phyloP scores from a whole-genome alignment of 2,797 vertebrate genomes.

The Artibeus lituratus region DNA sequence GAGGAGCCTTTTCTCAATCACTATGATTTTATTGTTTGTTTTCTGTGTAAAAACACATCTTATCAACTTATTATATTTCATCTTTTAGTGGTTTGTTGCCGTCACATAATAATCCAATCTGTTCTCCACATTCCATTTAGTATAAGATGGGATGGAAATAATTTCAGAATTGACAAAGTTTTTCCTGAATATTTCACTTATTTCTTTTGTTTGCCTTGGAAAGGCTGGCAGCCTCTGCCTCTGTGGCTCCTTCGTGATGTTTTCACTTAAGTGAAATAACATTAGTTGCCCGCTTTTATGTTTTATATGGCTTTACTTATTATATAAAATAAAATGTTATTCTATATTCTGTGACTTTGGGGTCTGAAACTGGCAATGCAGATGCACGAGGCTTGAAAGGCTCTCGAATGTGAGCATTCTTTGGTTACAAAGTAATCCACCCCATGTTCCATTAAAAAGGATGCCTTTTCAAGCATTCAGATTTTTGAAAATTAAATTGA shows the following conservation, averaged over 20 bases:
- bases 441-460: background rate
- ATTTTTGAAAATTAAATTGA: slow-evolving; percentile 4
- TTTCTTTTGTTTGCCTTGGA: background rate
- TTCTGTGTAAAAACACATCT: background rate
- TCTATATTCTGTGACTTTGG: background rate
- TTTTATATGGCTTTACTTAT: background rate
- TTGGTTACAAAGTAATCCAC: background rate
- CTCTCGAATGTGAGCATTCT: background rate
- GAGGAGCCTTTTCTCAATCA: background rate
- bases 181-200: background rate
- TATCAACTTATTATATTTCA: background rate
- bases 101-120: background rate
- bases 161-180: background rate
- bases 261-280: background rate
- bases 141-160: background rate
- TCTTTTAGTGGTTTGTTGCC: background rate
- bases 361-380: background rate
- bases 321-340: slow-evolving; percentile 6
- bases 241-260: background rate
- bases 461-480: background rate
- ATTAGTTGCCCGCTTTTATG: background rate
- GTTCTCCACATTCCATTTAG: background rate
- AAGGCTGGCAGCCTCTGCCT: background rate
- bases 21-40: background rate
- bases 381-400: background rate